A percentile compares a stretch with the other conserved stretches of the same genome.
Evolutionary conservation across 2,888 invertebrate genomes (phyloP).

Genomic region (Lobophora halterata): DNA sequence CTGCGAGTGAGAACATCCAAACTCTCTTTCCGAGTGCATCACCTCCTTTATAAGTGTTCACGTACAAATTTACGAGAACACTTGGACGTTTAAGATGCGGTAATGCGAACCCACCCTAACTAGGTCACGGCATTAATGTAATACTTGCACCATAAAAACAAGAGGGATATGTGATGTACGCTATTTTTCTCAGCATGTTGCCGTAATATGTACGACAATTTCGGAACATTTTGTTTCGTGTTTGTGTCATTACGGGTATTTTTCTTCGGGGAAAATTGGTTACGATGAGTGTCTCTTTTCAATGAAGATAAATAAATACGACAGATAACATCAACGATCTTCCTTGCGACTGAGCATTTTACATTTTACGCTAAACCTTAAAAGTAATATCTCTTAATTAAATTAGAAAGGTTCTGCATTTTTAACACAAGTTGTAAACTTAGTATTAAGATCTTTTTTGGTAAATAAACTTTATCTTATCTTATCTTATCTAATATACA

Average conservation of each 20-base stretch:
- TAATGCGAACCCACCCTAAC: slow-evolving; percentile 19
- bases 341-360: too few relatives aligned
- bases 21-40: too few relatives aligned
- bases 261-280: slow-evolving; percentile 6
- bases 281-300: slow-evolving; percentile 4
- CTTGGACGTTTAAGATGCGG: slow-evolving; percentile 16
- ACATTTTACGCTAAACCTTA: too few relatives aligned
- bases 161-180: slow-evolving; percentile 24
- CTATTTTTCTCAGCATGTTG: slow-evolving; percentile 22
- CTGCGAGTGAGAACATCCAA: too few relatives aligned
- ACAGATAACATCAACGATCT: too few relatives aligned
- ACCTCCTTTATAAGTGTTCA: neutral
- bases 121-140: slow-evolving; percentile 29
- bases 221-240: slow-evolving; percentile 10
- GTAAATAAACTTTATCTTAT: too few relatives aligned
- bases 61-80: slow-evolving; percentile 23
- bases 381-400: too few relatives aligned
- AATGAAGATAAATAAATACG: too few relatives aligned
- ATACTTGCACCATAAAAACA: slow-evolving; percentile 30
- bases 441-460: too few relatives aligned
- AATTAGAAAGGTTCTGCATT: too few relatives aligned
- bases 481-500: too few relatives aligned
- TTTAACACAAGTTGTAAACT: too few relatives aligned
- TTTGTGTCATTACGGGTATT: slow-evolving; percentile 5
- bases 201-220: slow-evolving; percentile 16